These are phyloP conservation scores for Leucoma salicis DNA, from an alignment of 2,888 invertebrate genomes.

Conservation along the genomic window DNA sequence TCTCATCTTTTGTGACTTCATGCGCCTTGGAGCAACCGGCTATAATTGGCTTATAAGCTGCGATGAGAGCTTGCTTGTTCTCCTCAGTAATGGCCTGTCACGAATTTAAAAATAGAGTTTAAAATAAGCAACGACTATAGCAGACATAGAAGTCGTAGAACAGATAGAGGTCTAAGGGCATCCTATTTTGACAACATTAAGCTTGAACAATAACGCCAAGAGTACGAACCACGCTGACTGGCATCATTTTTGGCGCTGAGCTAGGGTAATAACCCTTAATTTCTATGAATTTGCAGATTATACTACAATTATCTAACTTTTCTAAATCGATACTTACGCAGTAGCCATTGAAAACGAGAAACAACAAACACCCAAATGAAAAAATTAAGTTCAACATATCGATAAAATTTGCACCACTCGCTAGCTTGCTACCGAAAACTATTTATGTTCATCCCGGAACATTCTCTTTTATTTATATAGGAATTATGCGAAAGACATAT, in stretches of 20 bases:
- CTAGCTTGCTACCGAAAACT: not conserved
- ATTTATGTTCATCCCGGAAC: not conserved
- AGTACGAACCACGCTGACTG: no score
- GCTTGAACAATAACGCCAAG: no score
- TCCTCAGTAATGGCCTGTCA: constrained; percentile 14
- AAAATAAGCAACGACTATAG: no score
- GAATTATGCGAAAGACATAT: not conserved
- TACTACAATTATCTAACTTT: no score
- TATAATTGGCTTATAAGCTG: constrained; percentile 8
- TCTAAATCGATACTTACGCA: not conserved
- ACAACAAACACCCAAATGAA: not conserved
- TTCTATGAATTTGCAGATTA: no score
- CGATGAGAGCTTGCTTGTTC: constrained; percentile 6
- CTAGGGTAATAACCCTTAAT: no score
- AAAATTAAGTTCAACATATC: not conserved
- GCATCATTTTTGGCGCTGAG: no score
- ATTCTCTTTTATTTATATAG: not conserved
- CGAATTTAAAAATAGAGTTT: not conserved
- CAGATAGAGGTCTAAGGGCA: no score
- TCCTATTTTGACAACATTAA: no score
- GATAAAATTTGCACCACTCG: not conserved
- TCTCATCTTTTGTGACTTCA: constrained; percentile 6
- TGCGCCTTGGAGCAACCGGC: constrained; percentile 14
- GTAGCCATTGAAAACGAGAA: not conserved
- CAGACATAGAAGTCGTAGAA: no score